A percentile compares a stretch with the other conserved stretches of the same genome.
These are phyloP conservation scores for Dendroctonus ponderosae DNA, from an alignment of 1,140 invertebrate species.

Conservation along the genomic window DNA sequence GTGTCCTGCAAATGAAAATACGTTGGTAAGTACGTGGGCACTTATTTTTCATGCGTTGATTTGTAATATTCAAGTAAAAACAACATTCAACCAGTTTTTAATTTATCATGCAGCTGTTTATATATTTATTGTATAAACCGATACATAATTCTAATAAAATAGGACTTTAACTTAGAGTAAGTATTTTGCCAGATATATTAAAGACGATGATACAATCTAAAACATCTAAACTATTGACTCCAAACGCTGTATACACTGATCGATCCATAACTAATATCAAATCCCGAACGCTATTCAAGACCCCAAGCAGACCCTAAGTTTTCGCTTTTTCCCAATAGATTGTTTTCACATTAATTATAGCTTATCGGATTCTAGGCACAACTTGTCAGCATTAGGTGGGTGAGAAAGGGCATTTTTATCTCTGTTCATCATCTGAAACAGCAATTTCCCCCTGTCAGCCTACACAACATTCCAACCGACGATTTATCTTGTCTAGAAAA, in stretches of 20 bases:
- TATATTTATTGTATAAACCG: too few relatives aligned
- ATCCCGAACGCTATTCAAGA: too few relatives aligned
- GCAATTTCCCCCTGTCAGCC: constrained; percentile 19
- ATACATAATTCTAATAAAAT: too few relatives aligned
- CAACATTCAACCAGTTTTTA: too few relatives aligned
- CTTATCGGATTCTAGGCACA: constrained; percentile 1
- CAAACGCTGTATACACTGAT: too few relatives aligned
- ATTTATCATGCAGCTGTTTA: too few relatives aligned
- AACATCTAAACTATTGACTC: too few relatives aligned
- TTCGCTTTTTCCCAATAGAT: not conserved
- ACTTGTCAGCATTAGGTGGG: constrained; percentile 11
- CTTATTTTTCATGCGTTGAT: not conserved
- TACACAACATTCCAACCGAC: constrained; percentile 13
- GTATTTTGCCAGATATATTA: too few relatives aligned
- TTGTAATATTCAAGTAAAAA: not conserved
- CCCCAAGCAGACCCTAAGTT: too few relatives aligned
- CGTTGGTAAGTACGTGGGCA: not conserved
- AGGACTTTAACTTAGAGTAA: too few relatives aligned
- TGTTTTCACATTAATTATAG: constrained; percentile 17
- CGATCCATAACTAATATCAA: too few relatives aligned
- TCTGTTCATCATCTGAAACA: constrained; percentile 18
- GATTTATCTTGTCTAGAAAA: constrained; percentile 19
- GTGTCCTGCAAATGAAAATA: constrained; percentile 61
- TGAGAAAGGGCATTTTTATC: constrained; percentile 14
- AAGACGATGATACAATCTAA: too few relatives aligned